These are phyloP conservation scores for Hypomesus transpacificus DNA, from an alignment of 2,113 vertebrate species.

Conservation along the genomic window DNA sequence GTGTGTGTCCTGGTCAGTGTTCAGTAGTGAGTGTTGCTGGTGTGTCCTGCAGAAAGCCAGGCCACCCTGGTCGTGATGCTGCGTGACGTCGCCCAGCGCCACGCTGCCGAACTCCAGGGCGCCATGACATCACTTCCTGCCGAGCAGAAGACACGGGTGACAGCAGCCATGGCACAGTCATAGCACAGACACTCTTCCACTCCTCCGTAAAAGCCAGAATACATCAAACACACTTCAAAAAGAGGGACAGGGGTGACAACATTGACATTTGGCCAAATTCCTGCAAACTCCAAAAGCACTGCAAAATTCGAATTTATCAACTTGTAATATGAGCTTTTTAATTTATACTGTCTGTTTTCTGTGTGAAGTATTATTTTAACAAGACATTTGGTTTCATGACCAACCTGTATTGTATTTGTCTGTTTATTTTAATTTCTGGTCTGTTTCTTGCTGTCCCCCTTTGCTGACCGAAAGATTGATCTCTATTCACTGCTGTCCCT, in stretches of 20 bases:
- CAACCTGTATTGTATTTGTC: conserved; percentile 1
- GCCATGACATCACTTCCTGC: conserved; percentile 72
- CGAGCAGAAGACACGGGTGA: conserved; percentile 68
- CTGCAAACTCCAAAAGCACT: conserved; percentile 23
- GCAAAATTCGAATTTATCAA: background rate
- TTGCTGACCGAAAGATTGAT: background rate
- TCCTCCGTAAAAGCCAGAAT: conserved; percentile 18
- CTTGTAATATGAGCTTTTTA: conserved; percentile 31
- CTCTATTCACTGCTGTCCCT: conserved; percentile 10
- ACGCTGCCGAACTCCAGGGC: conserved; percentile 70
- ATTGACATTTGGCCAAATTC: conserved; percentile 9
- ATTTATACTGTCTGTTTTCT: conserved; percentile 40
- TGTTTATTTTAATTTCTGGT: conserved; percentile 8
- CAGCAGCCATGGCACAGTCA: conserved; percentile 48
- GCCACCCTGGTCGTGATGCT: conserved; percentile 64
- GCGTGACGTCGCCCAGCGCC: conserved; percentile 65
- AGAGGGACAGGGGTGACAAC: conserved; percentile 25
- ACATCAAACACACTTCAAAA: conserved; percentile 30
- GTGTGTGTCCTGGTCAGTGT: background rate
- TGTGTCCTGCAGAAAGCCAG: conserved; percentile 70
- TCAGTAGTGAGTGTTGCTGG: background rate
- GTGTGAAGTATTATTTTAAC: conserved; percentile 34
- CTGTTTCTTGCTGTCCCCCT: conserved; percentile 10
- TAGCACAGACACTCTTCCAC: conserved; percentile 43
- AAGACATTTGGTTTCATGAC: conserved; percentile 13